phyloP scores from a whole-genome alignment of 2,888 invertebrate species.

The Drosophila paranaensis region DNA sequence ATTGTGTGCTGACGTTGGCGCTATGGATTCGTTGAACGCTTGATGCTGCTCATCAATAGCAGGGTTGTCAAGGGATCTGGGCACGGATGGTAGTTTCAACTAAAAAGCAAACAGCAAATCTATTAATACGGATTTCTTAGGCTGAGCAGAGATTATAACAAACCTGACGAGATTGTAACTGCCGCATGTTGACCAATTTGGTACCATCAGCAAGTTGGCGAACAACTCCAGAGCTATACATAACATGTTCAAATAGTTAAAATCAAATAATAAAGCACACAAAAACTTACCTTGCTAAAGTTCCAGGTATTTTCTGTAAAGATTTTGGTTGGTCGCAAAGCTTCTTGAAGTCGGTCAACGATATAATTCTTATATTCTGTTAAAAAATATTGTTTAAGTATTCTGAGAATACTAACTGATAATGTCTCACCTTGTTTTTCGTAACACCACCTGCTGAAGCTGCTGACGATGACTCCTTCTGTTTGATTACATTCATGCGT shows the following conservation, averaged over 20 bases:
- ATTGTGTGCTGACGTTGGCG: slow-evolving; percentile 18
- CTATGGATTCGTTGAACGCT: slow-evolving; percentile 31
- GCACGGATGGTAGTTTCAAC: slow-evolving; percentile 59
- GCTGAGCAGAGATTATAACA: not conserved
- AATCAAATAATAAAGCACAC: not conserved
- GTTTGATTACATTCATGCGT: slow-evolving; percentile 73
- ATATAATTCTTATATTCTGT: slow-evolving; percentile 84
- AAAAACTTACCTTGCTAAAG: slow-evolving; percentile 74
- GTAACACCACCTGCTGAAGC: slow-evolving; percentile 52
- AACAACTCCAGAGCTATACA: slow-evolving; percentile 75
- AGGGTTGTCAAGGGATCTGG: slow-evolving; percentile 38
- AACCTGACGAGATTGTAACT: slow-evolving; percentile 73
- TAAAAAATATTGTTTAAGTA: not conserved
- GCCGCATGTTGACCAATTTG: slow-evolving; percentile 71
- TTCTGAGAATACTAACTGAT: too few species aligned
- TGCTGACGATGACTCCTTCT: slow-evolving; percentile 53
- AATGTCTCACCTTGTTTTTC: slow-evolving; percentile 62
- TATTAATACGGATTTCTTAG: too few species aligned
- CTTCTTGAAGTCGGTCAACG: slow-evolving; percentile 83
- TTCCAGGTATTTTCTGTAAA: slow-evolving; percentile 79
- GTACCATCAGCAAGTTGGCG: slow-evolving; percentile 71
- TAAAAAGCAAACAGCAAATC: slow-evolving; percentile 13
- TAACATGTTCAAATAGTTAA: not conserved
- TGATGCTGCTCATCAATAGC: slow-evolving; percentile 48
- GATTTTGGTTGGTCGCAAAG: slow-evolving; percentile 81